Evolutionary conservation across 1,140 invertebrate species (phyloP).

Genomic region (Rhysida immarginata): DNA sequence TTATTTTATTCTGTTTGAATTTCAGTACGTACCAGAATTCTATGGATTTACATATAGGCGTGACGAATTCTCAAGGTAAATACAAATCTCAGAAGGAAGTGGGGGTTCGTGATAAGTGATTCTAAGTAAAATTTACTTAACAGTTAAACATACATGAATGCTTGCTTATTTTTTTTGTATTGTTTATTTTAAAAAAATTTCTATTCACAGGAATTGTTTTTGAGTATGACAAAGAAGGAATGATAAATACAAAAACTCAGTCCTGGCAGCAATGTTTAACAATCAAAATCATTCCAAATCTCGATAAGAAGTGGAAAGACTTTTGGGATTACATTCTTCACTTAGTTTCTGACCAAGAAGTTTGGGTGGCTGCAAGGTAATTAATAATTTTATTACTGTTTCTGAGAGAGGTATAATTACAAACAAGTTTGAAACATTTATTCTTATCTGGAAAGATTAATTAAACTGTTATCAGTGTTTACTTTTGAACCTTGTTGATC

Average conservation of each 20-base stretch:
- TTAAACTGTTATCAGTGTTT: no score
- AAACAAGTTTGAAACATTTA: no score
- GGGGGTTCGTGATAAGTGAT: neutral
- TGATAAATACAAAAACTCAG: conserved; percentile 36
- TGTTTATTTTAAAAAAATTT: no score
- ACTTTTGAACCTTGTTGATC: no score
- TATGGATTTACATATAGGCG: conserved; percentile 63
- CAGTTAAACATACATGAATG: no score
- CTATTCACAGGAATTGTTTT: conserved; percentile 39
- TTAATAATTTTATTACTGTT: neutral
- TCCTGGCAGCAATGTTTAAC: conserved; percentile 54
- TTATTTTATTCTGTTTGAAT: conserved; percentile 10
- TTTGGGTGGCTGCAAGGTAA: conserved; percentile 43
- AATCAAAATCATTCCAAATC: conserved; percentile 40
- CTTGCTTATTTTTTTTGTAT: no score
- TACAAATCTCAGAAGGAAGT: no score
- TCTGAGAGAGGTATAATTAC: no score
- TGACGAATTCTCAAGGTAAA: conserved; percentile 48
- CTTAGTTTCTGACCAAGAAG: conserved; percentile 42
- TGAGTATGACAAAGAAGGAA: conserved; percentile 57
- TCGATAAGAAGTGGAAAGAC: conserved; percentile 41
- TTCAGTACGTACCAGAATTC: conserved; percentile 57
- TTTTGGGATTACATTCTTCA: conserved; percentile 57
- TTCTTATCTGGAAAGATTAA: no score
- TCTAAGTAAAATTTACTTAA: no score